Base-by-base conservation (phyloP, 1,140 invertebrate genomes). In the Dolichoris vasculosae region DNA sequence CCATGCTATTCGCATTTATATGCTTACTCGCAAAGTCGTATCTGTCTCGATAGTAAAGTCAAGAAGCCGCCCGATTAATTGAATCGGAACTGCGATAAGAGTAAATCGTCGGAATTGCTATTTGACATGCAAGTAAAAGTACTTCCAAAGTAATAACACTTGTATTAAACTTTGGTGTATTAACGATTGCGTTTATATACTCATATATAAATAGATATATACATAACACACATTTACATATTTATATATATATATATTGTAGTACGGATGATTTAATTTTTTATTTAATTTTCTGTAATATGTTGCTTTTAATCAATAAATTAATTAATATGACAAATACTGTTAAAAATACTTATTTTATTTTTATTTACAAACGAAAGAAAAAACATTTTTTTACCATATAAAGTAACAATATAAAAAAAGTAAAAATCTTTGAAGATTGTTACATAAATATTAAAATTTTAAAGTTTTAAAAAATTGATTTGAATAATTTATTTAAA, bases 151-250 rank as follows among this genome's bases (percentile, higher is more conserved):
- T 67, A 67, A 38, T 69, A 69, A 69, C 13, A 7, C 67, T 69
- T 69, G 23, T 38, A 38, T 38, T 2, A 40, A 32, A 15, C 32
- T 67, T 67, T 55, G 55, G 23, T 9, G 13, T 59, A 59, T 59
- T 4, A 59, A 59, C 9, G 55, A 59, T 26, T 59, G 7, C 23
- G 3, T 26, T 43, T 43, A 75, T 26, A 11, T 30, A 64, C 30
- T 30, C 30, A 59, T 59, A 59, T 59, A 59, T 73, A 73, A 8
- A 43, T 73, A 43, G 40, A 71, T 40, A 71, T 40, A 71, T 71
- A 40, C 30, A 71, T 40, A 71, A n/a, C 20, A 40, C 20, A 71
- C 40, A 40, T 71, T 9, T 20, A 71, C 40, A n/a, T 64, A 64
- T 64, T 3, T 67, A 67, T 73, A 35, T 38, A 40, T 26, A 43